phyloP scores from a whole-genome alignment of 2,113 vertebrate species.

The Sceloporus tristichus region DNA sequence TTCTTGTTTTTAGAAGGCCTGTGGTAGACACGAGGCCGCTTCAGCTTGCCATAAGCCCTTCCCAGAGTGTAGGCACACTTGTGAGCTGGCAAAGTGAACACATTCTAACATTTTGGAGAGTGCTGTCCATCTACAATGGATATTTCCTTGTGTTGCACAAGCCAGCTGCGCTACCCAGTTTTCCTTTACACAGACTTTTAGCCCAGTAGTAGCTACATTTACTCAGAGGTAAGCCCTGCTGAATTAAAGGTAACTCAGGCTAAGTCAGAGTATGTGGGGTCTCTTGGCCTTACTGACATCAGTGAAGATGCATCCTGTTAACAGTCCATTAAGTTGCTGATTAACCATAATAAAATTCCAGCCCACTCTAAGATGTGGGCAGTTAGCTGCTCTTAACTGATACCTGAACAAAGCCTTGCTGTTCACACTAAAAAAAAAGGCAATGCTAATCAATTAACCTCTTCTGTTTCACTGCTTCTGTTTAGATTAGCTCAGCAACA shows the following conservation, averaged over 20 bases:
- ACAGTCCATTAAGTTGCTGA: neutral
- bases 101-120: too few relatives aligned
- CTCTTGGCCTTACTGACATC: too few relatives aligned
- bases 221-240: neutral
- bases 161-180: too few relatives aligned
- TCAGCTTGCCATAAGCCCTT: too few relatives aligned
- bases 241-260: neutral
- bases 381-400: neutral
- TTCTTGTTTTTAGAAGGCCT: neutral
- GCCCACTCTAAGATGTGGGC: neutral
- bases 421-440: too few relatives aligned
- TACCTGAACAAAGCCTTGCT: neutral
- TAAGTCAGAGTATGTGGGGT: too few relatives aligned
- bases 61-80: too few relatives aligned
- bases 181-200: neutral
- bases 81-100: too few relatives aligned
- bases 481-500: neutral
- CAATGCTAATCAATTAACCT: neutral
- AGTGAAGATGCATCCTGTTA: too few relatives aligned
- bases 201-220: neutral
- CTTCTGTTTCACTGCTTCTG: fast-evolving
- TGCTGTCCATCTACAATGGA: too few relatives aligned
- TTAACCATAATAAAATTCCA: neutral
- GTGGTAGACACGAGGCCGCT: neutral
- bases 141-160: too few relatives aligned